phyloP scores from a whole-genome alignment of 2,797 vertebrate genomes.

The Oreortyx pictus region DNA sequence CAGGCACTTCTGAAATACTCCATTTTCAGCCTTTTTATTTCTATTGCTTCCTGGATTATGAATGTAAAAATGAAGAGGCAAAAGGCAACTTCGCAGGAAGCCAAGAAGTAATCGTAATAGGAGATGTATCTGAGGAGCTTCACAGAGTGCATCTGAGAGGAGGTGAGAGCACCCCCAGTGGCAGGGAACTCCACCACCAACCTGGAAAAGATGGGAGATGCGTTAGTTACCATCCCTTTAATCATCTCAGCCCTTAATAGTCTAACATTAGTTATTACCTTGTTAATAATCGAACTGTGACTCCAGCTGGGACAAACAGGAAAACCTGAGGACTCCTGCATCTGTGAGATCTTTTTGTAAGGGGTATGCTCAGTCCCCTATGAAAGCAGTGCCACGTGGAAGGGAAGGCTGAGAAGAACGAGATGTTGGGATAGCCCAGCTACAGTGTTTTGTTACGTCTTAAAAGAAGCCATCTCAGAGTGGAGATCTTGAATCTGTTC shows the following conservation, averaged over 20 bases:
- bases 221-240: neutral
- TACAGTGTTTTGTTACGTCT: neutral
- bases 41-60: constrained; percentile 58
- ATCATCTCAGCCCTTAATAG: neutral
- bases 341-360: neutral
- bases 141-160: constrained; percentile 70
- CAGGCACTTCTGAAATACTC: constrained; percentile 71
- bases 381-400: no score
- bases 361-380: neutral
- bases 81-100: constrained; percentile 72
- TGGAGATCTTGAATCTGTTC: neutral
- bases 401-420: neutral
- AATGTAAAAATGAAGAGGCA: constrained; percentile 72
- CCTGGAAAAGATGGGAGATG: constrained; percentile 34
- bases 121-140: constrained; percentile 74
- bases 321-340: neutral
- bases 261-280: neutral
- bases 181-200: constrained; percentile 79
- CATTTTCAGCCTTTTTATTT: constrained; percentile 55
- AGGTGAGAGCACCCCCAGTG: constrained; percentile 70
- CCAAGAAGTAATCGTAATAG: constrained; percentile 71
- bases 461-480: neutral
- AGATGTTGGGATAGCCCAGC: neutral
- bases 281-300: neutral
- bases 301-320: neutral